Evolutionary conservation across 37 sponge, comb jelly and placozoan species (phyloP).

Genomic region (Hormiphora californensis): DNA sequence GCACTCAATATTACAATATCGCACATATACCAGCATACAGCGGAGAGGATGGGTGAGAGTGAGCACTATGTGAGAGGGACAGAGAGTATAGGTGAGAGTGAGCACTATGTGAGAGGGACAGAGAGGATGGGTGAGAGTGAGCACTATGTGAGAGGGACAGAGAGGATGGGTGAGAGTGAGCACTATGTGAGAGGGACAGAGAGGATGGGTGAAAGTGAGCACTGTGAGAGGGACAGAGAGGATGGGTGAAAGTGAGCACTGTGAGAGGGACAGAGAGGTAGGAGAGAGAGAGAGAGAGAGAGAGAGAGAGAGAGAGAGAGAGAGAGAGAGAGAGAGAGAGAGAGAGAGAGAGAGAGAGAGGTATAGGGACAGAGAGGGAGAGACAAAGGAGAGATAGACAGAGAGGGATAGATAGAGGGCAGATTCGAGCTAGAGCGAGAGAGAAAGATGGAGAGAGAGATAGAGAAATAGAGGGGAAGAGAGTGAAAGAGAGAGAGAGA

Average conservation of each 20-base stretch:
- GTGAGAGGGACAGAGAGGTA: background rate
- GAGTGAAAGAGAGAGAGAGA: background rate
- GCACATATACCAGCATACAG: no score
- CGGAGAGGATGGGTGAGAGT: background rate
- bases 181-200: background rate
- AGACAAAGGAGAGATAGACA: background rate
- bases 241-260: background rate
- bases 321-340: background rate
- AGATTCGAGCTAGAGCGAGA: no score
- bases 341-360: background rate
- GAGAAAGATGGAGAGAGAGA: background rate
- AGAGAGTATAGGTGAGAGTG: background rate
- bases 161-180: background rate
- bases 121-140: background rate
- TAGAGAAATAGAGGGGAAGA: background rate
- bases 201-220: background rate
- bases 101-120: background rate
- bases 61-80: background rate
- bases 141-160: background rate
- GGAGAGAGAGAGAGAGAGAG: background rate
- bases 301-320: background rate
- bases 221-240: background rate
- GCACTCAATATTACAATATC: no score
- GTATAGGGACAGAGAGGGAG: background rate
- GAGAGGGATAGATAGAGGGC: background rate